These are phyloP conservation scores for Protonemura montana DNA, from an alignment of 2,888 invertebrate species.

Conservation along the genomic window DNA sequence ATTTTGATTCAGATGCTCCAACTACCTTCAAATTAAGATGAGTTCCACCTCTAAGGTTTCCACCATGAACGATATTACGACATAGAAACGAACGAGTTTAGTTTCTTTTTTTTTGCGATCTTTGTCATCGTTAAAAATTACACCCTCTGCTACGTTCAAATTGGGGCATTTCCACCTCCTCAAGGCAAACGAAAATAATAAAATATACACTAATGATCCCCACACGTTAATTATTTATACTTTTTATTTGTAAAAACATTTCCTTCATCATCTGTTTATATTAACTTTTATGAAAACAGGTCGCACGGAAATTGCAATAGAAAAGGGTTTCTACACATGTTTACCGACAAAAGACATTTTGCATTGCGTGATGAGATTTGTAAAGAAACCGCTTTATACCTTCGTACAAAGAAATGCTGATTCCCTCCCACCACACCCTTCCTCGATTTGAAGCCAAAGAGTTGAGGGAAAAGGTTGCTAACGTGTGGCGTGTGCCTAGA, in stretches of 20 bases:
- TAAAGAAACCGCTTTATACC: neutral
- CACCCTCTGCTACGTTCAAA: neutral
- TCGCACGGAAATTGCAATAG: neutral
- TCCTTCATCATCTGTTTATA: neutral
- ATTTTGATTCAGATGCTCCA: neutral
- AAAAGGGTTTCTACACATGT: neutral
- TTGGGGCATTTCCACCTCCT: constrained; percentile 2
- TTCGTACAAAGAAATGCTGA: constrained; percentile 2
- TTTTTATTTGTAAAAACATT: neutral
- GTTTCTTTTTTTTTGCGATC: neutral
- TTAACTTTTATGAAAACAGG: neutral
- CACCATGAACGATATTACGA: neutral
- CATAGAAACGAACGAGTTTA: neutral
- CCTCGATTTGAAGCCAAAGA: neutral
- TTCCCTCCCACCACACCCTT: neutral
- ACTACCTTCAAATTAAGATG: neutral
- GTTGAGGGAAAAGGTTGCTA: neutral
- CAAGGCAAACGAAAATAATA: neutral
- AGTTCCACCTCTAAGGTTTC: neutral
- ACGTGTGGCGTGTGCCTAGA: neutral
- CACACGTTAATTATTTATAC: neutral
- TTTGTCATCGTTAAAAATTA: neutral
- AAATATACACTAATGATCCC: neutral
- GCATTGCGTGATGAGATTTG: neutral
- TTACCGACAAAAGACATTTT: neutral